phyloP scores from a whole-genome alignment of 2,113 vertebrate genomes.

The Charadrius vociferus region DNA sequence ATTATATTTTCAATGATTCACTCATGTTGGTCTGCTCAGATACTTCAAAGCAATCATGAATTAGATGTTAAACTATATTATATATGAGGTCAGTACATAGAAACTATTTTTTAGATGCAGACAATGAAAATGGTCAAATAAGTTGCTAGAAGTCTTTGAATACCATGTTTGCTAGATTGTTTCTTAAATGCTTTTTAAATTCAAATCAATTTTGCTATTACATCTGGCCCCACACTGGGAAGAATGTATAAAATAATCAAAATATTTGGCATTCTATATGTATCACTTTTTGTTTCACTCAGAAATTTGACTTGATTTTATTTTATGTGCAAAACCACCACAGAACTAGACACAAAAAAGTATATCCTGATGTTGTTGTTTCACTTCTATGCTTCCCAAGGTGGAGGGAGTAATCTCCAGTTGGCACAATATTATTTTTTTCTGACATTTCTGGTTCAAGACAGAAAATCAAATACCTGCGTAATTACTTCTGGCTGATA shows the following conservation, averaged over 20 bases:
- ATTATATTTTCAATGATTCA: neutral
- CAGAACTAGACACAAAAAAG: neutral
- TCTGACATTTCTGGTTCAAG: neutral
- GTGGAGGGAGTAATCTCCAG: neutral
- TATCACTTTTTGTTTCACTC: neutral
- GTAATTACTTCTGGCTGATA: neutral
- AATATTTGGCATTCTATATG: neutral
- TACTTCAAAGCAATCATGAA: neutral
- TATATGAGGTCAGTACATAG: neutral
- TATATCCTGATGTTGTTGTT: neutral
- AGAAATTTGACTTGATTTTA: neutral
- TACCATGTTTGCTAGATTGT: neutral
- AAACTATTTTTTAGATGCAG: neutral
- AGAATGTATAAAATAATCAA: neutral
- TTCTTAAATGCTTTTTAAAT: neutral
- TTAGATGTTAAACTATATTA: neutral
- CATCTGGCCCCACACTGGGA: neutral
- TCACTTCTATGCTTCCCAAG: neutral
- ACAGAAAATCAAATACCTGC: neutral
- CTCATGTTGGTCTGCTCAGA: neutral
- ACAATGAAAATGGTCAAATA: neutral
- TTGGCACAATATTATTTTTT: neutral
- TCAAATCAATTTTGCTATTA: neutral
- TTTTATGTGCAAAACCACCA: neutral
- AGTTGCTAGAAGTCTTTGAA: neutral